Conservation (phyloP, 2,797 vertebrate species). For the Tangara arthus region DNA sequence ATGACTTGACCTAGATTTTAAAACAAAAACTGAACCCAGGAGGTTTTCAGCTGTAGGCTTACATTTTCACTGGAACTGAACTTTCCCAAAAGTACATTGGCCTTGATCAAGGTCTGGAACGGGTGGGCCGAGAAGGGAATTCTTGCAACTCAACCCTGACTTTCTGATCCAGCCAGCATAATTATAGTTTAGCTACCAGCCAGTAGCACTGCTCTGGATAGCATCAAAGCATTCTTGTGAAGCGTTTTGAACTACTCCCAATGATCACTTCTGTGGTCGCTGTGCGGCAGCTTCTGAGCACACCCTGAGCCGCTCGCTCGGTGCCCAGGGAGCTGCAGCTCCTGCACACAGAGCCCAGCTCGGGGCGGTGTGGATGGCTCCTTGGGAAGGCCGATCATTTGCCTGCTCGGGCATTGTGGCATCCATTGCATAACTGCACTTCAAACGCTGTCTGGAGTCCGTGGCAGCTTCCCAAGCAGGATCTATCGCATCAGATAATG, state of each 20-base stretch:
- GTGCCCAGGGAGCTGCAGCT: not conserved
- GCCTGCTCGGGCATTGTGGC: not conserved
- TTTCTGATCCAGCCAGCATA: conserved; percentile 45
- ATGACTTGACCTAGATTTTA: conserved; percentile 28
- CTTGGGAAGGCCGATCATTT: not conserved
- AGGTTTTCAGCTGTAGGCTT: conserved; percentile 6
- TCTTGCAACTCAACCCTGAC: conserved; percentile 45
- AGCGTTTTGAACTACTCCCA: conserved; percentile 47
- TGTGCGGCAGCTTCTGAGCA: not conserved
- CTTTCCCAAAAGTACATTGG: conserved; percentile 21
- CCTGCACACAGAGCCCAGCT: not conserved
- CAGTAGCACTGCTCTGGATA: conserved; percentile 38
- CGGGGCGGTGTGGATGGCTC: not conserved
- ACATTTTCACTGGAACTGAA: conserved; percentile 28
- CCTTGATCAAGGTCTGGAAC: conserved; percentile 36
- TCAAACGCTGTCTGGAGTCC: not conserved
- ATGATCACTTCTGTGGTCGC: not conserved
- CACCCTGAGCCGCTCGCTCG: not conserved
- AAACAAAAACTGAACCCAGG: not conserved
- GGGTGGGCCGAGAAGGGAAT: conserved; percentile 2
- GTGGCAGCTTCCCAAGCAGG: not conserved
- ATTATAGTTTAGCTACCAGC: conserved; percentile 61
- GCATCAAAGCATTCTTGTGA: conserved; percentile 59
- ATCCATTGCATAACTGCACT: not conserved
- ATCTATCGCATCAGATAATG: not conserved